Evolutionary conservation across 1,140 invertebrate genomes (phyloP), one percentile per base, ranked within the genome.

Genomic region (Bombus pyrosoma): DNA sequence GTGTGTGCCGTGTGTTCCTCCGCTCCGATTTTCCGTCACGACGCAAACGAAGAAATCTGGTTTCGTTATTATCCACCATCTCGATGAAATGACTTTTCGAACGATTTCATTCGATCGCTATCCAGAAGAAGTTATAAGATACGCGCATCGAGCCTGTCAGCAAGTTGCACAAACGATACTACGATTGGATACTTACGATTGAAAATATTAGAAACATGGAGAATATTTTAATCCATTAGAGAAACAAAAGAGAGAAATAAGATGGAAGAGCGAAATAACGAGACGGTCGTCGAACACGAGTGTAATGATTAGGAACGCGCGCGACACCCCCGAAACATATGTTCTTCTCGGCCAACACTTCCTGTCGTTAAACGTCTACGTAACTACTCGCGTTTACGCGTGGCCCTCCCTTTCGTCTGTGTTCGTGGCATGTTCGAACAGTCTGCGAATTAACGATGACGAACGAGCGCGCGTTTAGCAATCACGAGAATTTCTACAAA

Each of bases 311-410:
- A 92, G 80, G 92, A 91, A 93, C 85, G 81, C 87, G 87, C 89
- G 91, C 92, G 85, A 93, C 93, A 92, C 90, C 83, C 68, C 79
- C 86, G 88, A 92, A 94, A 94, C 94, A 95, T 87, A 92, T 94
- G 94, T 94, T 93, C 87, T 87, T 91, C 92, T 90, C 89, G 77
- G 64, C 85, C 89, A 92, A 93, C 92, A 87, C 91, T 95, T 95
- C 94, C 94, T 92, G 93, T 94, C 94, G 94, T 95, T 94, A 94
- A 94, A 94, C 57, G 82, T 79, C 91, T 91, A 85, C 92, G 93
- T 91, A 94, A 91, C 93, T 90, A 90, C 91, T 89, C 82, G 81
- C 90, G 88, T 92, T 91, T 91, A 87, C 88, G 85, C 86, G 85
- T 75, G 86, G 81, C 59, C 62, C 59, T 69, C 57, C 43, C 69